Base-by-base conservation (phyloP, 2,888 invertebrate genomes). In the Teinopalpus imperialis region DNA sequence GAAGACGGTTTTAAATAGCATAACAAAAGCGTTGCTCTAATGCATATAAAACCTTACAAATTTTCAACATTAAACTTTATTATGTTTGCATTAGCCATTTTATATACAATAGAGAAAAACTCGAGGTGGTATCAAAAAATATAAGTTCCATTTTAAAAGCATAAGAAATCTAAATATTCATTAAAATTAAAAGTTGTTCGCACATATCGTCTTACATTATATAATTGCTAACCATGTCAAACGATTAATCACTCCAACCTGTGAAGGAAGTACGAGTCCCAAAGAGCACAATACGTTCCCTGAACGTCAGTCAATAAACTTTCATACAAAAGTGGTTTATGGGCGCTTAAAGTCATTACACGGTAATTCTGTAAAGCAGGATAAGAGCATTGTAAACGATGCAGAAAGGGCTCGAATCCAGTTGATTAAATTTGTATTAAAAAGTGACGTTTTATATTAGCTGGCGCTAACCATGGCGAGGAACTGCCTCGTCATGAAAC, bases 391-490 rank as follows among this genome's bases (percentile, higher is more conserved):
- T 79, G 76, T 79, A 76, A 82, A 72, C 73, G 73, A 62, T 62
- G 69, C 70, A 74, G 69, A 79, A 82, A 73, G 77, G 34, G 70
- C 60, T 63, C 63, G 74, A 72, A 69, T 74, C 66, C 70, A 74
- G 82, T 83, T 87, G 85, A 88, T 87, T 87, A 83, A 88, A 88
- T 87, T 87, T 85, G 81, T 87, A 83, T 82, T 81, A 82, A 77
- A 66, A 81, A 81, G 81, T 77, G 65, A 73, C 60, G 74, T 70
- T 80, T 79, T 81, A 74, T 80, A 70, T 76, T 67, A 69, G 65
- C 68, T 74, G 82, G 83, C 82, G 86, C 81, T 82, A 76, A 76
- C 73, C 63, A 61, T 52, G 54, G 50, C 48, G 46, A 52, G 58
- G 61, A 69, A 73, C 32, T 69, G 87, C 79, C 55, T 37, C 56